Percentiles rank a stretch among this genome's conserved stretches.
phyloP scores from a whole-genome alignment of 2,888 invertebrate species.

The Megastigmus dorsalis region DNA sequence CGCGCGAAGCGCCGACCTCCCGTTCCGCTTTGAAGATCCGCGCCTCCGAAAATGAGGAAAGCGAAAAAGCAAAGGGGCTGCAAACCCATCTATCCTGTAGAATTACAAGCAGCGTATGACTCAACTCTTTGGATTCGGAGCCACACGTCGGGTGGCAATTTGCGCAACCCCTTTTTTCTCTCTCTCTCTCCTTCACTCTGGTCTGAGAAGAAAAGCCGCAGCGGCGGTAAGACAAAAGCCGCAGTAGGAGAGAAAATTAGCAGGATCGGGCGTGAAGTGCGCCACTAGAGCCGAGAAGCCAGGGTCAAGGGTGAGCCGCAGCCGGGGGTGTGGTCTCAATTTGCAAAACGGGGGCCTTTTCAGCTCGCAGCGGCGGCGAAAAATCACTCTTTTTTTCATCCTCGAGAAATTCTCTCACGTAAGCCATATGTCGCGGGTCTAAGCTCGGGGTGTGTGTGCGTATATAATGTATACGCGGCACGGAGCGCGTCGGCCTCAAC shows the following conservation, averaged over 20 bases:
- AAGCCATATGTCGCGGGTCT: constrained; percentile 59
- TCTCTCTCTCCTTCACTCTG: too few species aligned
- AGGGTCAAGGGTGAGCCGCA: constrained; percentile 60
- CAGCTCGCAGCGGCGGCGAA: background rate
- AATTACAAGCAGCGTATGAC: too few species aligned
- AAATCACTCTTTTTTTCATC: constrained; percentile 34
- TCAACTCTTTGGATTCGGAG: constrained; percentile 40
- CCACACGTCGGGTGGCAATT: constrained; percentile 24
- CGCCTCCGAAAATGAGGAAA: background rate
- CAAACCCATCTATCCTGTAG: too few species aligned
- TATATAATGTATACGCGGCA: too few species aligned
- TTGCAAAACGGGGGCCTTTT: constrained; percentile 61
- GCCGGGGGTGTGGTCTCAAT: constrained; percentile 64
- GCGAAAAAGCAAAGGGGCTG: too few species aligned
- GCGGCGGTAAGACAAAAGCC: constrained; percentile 36
- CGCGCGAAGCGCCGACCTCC: background rate
- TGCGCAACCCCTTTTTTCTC: constrained; percentile 32
- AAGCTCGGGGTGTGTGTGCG: constrained; percentile 20
- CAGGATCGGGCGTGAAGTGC: constrained; percentile 64
- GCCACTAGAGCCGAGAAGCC: constrained; percentile 32
- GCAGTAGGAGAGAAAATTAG: constrained; percentile 64
- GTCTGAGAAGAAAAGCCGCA: background rate
- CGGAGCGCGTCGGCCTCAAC: background rate
- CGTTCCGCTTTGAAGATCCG: background rate
- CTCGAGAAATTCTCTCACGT: constrained; percentile 52